phyloP scores from a whole-genome alignment of 2,888 invertebrate species.

The Scotopteryx bipunctaria region DNA sequence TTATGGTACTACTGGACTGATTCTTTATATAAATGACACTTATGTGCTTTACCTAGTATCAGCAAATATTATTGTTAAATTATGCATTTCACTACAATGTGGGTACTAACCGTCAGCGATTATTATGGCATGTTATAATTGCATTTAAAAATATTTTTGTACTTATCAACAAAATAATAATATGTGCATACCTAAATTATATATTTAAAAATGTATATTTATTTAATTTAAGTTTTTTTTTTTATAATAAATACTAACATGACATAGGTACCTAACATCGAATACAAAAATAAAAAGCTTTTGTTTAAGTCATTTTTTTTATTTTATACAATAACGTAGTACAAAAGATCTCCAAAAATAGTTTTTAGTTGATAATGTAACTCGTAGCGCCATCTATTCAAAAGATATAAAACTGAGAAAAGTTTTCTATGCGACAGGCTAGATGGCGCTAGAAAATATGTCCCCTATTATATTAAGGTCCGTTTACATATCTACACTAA shows the following conservation, averaged over 20 bases:
- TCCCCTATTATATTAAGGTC: not conserved
- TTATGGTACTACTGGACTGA: too few relatives aligned
- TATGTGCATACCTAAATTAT: not conserved
- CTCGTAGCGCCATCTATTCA: conserved; percentile 19
- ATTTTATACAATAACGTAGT: too few relatives aligned
- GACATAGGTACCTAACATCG: not conserved
- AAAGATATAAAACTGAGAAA: not conserved
- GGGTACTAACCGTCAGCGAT: not conserved
- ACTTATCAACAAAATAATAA: not conserved
- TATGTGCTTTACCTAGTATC: too few relatives aligned
- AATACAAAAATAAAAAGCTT: not conserved
- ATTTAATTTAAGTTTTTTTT: not conserved
- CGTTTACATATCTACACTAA: too few relatives aligned
- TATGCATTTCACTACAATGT: conserved; percentile 1
- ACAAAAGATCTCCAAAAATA: not conserved
- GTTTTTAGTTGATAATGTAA: not conserved
- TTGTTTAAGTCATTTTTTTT: not conserved
- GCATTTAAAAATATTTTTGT: not conserved
- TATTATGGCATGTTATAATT: conserved; percentile 1
- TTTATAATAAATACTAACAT: not conserved
- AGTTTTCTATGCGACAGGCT: not conserved
- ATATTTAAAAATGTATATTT: not conserved
- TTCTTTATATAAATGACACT: too few relatives aligned
- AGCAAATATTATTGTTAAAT: not conserved
- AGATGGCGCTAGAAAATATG: not conserved